Conservation (phyloP, 2,888 invertebrate genomes). For the Scaptomyza flava region DNA sequence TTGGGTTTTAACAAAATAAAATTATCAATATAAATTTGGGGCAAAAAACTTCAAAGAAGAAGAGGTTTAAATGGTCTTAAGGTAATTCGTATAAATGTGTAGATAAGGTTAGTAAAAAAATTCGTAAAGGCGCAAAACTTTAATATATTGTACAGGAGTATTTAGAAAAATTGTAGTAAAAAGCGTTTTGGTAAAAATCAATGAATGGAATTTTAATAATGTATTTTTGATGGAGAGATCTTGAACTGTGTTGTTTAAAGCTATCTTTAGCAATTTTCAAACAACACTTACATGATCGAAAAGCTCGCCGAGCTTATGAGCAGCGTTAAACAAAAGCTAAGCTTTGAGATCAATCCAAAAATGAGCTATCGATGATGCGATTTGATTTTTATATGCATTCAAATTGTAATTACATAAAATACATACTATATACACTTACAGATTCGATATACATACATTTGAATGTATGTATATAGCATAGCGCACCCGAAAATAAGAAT, state of each 20-base stretch:
- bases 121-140: conserved; percentile 11
- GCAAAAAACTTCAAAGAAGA: conserved; percentile 26
- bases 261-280: conserved; percentile 6
- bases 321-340: conserved; percentile 73
- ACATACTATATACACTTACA: conserved; percentile 70
- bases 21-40: conserved; percentile 39
- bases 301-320: conserved; percentile 28
- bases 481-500: conserved; percentile 34
- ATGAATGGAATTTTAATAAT: conserved; percentile 14
- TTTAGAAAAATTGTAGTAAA: conserved; percentile 4
- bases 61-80: conserved; percentile 9
- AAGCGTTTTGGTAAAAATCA: conserved; percentile 35
- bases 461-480: conserved; percentile 12
- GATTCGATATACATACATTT: conserved; percentile 18
- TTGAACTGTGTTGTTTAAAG: conserved; percentile 19
- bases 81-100: background rate
- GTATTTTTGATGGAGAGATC: conserved; percentile 14
- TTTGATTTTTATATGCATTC: conserved; percentile 42
- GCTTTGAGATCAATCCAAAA: conserved; percentile 47
- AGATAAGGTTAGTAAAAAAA: conserved; percentile 1
- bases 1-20: conserved; percentile 51
- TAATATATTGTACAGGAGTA: conserved; percentile 30
- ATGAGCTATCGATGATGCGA: conserved; percentile 27
- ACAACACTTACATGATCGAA: conserved; percentile 4
- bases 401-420: conserved; percentile 62